Conservation (phyloP, 2,113 vertebrate genomes). For the Pseudolaguvia tuberculata region DNA sequence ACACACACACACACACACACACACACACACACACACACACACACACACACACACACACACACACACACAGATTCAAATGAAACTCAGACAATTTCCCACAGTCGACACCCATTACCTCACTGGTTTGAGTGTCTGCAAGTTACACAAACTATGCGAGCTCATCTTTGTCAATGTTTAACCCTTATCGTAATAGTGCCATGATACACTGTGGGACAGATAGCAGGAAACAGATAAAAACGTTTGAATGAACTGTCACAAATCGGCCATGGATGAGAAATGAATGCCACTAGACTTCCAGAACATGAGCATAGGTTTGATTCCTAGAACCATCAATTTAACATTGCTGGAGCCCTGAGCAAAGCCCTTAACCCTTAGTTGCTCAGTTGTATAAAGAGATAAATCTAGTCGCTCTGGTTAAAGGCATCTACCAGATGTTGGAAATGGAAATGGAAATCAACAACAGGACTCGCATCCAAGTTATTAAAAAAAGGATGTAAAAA, state of each 20-base stretch:
- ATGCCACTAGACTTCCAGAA: too few relatives aligned
- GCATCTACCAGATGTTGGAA: not conserved
- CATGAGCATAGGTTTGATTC: not conserved
- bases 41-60: too few relatives aligned
- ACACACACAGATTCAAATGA: not conserved
- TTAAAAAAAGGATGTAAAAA: too few relatives aligned
- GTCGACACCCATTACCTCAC: constrained; percentile 15
- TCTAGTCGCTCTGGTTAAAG: not conserved
- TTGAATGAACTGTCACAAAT: not conserved
- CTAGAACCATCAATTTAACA: too few relatives aligned
- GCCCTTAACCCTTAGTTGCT: too few relatives aligned
- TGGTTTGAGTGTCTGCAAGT: not conserved
- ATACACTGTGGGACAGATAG: constrained; percentile 23
- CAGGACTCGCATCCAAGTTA: too few relatives aligned
- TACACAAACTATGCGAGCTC: constrained; percentile 27
- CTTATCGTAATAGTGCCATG: constrained; percentile 33
- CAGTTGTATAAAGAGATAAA: too few relatives aligned
- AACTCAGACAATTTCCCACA: not conserved
- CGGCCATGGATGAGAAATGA: not conserved
- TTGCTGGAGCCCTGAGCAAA: too few relatives aligned
- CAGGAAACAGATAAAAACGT: not conserved
- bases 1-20: too few relatives aligned
- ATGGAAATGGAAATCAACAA: not conserved
- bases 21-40: not conserved
- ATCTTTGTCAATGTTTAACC: constrained; percentile 37